Conservation (phyloP, 2,888 invertebrate genomes). For the Monochamus alternatus region DNA sequence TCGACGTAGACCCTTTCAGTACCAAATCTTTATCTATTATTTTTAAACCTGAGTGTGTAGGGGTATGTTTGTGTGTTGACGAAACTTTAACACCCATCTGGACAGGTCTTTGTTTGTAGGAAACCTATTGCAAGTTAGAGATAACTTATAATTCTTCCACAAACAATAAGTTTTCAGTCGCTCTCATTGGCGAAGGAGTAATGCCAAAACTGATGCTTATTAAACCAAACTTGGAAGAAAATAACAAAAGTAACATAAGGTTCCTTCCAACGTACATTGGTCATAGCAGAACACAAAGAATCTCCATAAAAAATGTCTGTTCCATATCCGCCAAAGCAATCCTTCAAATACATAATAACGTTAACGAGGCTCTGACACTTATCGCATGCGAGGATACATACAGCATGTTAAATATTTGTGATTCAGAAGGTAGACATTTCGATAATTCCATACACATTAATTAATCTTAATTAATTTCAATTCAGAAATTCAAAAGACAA, state of each 20-base stretch:
- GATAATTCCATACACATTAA: not conserved
- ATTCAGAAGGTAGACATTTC: slow-evolving; percentile 42
- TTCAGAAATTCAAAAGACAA: slow-evolving; percentile 37
- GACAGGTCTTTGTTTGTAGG: slow-evolving; percentile 43
- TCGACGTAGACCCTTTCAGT: slow-evolving; percentile 66
- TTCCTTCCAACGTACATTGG: slow-evolving; percentile 66
- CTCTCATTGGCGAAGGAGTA: slow-evolving; percentile 68
- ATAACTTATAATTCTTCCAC: slow-evolving; percentile 47
- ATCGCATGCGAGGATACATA: slow-evolving; percentile 41
- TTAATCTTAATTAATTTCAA: not conserved
- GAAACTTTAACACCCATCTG: slow-evolving; percentile 55
- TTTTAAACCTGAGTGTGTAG: slow-evolving; percentile 69
- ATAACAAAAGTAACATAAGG: slow-evolving; percentile 58
- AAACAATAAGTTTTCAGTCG: slow-evolving; percentile 55
- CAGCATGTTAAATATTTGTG: slow-evolving; percentile 43
- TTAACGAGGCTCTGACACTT: slow-evolving; percentile 48
- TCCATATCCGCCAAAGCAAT: slow-evolving; percentile 67
- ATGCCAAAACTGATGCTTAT: slow-evolving; percentile 69
- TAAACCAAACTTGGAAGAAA: slow-evolving; percentile 60
- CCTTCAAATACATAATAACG: slow-evolving; percentile 65
- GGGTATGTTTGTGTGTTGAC: slow-evolving; percentile 65
- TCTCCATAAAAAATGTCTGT: slow-evolving; percentile 67
- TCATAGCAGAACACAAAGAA: slow-evolving; percentile 45
- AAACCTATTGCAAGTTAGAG: slow-evolving; percentile 47
- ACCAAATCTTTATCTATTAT: slow-evolving; percentile 64